These are phyloP conservation scores for Pelmatolapia mariae DNA, from an alignment of 2,113 vertebrate genomes.

Conservation along the genomic window DNA sequence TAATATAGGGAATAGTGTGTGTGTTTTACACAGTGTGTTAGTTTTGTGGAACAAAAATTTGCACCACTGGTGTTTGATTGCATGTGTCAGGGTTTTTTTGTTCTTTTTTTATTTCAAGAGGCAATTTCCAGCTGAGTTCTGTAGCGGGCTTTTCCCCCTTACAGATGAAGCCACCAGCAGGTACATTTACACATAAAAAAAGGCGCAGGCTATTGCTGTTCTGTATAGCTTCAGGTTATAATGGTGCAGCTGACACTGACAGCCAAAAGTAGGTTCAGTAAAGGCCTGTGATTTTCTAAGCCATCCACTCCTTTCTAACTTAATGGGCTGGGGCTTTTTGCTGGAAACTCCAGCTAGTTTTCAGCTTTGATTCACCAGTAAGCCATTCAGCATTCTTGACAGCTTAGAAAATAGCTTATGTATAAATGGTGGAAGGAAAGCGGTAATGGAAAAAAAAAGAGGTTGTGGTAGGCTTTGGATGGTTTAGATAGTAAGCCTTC, in stretches of 20 bases:
- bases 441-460: conserved; percentile 38
- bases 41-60: neutral
- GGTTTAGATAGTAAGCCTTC: conserved; percentile 51
- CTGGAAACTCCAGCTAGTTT: conserved; percentile 32
- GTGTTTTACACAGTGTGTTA: neutral
- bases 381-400: conserved; percentile 42
- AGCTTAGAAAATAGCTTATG: conserved; percentile 50
- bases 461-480: conserved; percentile 36
- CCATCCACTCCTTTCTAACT: conserved; percentile 30
- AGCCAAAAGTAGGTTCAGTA: conserved; percentile 6
- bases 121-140: neutral
- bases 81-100: neutral
- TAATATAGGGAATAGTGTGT: neutral
- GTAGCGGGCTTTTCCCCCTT: neutral
- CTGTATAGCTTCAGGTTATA: conserved; percentile 7
- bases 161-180: neutral
- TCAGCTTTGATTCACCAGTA: conserved; percentile 52
- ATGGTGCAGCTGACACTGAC: conserved; percentile 3
- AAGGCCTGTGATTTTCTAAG: conserved; percentile 48
- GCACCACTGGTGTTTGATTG: neutral
- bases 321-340: conserved; percentile 44
- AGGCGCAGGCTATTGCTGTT: neutral
- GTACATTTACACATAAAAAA: neutral
- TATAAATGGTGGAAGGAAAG: conserved; percentile 30
- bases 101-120: neutral